Evolutionary conservation across 1,140 invertebrate species (phyloP).

Genomic region (Carcinoscorpius rotundicauda): DNA sequence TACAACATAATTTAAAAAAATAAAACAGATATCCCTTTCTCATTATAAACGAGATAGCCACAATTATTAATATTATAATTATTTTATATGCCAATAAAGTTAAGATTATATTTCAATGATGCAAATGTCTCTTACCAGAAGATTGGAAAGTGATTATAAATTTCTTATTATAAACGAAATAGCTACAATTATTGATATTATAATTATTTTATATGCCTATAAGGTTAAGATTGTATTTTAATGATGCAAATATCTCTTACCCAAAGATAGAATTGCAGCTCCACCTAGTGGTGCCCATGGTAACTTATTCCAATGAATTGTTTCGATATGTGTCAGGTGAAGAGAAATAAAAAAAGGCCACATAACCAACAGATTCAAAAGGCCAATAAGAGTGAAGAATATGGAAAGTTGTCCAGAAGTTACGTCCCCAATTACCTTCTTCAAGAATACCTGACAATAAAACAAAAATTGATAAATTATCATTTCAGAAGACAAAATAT

Average conservation of each 20-base stretch:
- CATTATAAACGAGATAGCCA: too few relatives aligned
- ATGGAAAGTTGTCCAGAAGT: constrained; percentile 72
- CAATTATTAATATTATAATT: too few relatives aligned
- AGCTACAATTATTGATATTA: too few relatives aligned
- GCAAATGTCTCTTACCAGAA: constrained; percentile 8
- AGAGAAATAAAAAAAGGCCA: constrained; percentile 74
- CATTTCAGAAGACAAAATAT: too few relatives aligned
- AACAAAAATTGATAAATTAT: constrained; percentile 6
- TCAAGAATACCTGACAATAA: constrained; percentile 59
- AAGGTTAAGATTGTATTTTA: too few relatives aligned
- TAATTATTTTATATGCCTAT: too few relatives aligned
- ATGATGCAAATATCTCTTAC: constrained; percentile 6
- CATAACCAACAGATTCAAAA: constrained; percentile 65
- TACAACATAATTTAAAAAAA: too few relatives aligned
- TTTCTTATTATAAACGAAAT: too few relatives aligned
- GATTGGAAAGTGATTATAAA: too few relatives aligned
- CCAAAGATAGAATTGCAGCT: constrained; percentile 18
- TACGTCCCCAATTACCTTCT: constrained; percentile 81
- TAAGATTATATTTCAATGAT: too few relatives aligned
- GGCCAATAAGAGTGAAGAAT: constrained; percentile 72
- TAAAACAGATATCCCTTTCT: too few relatives aligned
- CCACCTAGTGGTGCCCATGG: constrained; percentile 23
- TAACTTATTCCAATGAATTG: constrained; percentile 42
- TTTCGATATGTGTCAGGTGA: constrained; percentile 71
- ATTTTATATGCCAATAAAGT: too few relatives aligned